Evolutionary conservation across 2,888 invertebrate species (phyloP), one percentile per base, ranked within the genome.

Genomic region (Invenusta paracnida): DNA sequence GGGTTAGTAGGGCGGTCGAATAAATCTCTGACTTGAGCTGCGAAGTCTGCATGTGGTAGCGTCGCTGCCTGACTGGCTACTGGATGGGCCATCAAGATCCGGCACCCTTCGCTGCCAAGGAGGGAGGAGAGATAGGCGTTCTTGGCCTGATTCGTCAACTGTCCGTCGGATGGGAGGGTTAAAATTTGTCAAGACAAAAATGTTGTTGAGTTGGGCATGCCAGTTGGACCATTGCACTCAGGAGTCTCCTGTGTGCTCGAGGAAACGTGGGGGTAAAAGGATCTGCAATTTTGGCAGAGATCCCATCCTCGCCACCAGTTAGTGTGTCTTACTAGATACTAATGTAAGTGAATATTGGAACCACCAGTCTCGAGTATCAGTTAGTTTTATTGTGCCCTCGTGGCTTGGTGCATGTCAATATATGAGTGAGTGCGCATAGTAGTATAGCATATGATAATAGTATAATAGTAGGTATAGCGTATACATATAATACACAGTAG

Each of bases 121-220:
- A 66, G 66, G 0, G 29, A 48, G 2, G 48, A 66, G 28, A 83
- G 83, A 17, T 48, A 83, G 1, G 30, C 83, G 11, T 30, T 83
- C 23, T 83, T 83, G 2, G 66, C 31, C 2, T 83, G 48, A 29
- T 83, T 29, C 66, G 83, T 5, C 83, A 83, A 66, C 30, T 83
- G 73, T 73, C 73, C 73, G 27, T 73, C 73, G 73, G 73, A 5
- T 73, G 82, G 82, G 82, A 82, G 82, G 29, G 82, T 82, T 82
- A 82, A 27, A 28, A 17, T 11, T 5, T 5, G 48, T 48, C 17
- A 48, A 17, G 48, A 48, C 17, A 17, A 48, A 48, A 48, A 48
- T 48, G 48, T 48, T 48, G 48, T 48, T 48, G 5, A 48, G 5
- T 48, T 48, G 48, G 5, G 48, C 48, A 48, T 48, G 48, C 48